Percentiles rank a stretch among this genome's conserved stretches.
Evolutionary conservation across 2,888 invertebrate genomes (phyloP).

Genomic region (Phalangium opilio): DNA sequence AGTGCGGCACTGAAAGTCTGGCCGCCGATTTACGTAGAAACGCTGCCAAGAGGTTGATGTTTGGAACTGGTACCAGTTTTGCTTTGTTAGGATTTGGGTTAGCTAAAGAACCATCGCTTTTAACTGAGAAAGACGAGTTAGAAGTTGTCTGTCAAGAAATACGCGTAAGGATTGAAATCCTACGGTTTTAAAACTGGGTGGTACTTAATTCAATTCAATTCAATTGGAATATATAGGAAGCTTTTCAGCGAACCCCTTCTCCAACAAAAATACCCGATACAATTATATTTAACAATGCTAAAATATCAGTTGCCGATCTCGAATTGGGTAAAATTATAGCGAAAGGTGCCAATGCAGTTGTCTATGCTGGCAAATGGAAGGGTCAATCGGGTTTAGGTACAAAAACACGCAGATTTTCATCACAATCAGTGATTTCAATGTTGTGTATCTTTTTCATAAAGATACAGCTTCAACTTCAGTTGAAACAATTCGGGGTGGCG

Average conservation of each 20-base stretch:
- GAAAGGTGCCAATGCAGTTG: slow-evolving; percentile 65
- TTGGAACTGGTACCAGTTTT: slow-evolving; percentile 5
- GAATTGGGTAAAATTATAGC: slow-evolving; percentile 54
- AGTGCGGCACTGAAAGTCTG: slow-evolving; percentile 9
- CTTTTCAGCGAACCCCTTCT: slow-evolving; percentile 5
- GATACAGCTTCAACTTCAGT: background rate
- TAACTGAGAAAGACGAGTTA: slow-evolving; percentile 58
- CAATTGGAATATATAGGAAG: slow-evolving; percentile 12
- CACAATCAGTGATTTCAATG: background rate
- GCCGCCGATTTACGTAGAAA: slow-evolving; percentile 7
- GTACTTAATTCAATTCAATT: no score
- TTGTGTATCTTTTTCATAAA: background rate
- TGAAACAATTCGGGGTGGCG: background rate
- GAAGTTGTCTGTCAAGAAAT: slow-evolving; percentile 66
- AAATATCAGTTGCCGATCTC: slow-evolving; percentile 36
- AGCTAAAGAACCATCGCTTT: slow-evolving; percentile 29
- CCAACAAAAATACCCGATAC: slow-evolving; percentile 17
- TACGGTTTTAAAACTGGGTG: no score
- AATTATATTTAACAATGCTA: background rate
- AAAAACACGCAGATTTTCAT: background rate
- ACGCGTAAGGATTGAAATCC: slow-evolving; percentile 43
- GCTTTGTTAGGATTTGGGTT: slow-evolving; percentile 15
- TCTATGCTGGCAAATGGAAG: slow-evolving; percentile 49
- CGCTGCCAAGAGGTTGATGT: slow-evolving; percentile 1
- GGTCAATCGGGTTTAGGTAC: background rate